These are phyloP conservation scores for Leptodactylus fuscus DNA, from an alignment of 2,113 vertebrate genomes.

Conservation along the genomic window DNA sequence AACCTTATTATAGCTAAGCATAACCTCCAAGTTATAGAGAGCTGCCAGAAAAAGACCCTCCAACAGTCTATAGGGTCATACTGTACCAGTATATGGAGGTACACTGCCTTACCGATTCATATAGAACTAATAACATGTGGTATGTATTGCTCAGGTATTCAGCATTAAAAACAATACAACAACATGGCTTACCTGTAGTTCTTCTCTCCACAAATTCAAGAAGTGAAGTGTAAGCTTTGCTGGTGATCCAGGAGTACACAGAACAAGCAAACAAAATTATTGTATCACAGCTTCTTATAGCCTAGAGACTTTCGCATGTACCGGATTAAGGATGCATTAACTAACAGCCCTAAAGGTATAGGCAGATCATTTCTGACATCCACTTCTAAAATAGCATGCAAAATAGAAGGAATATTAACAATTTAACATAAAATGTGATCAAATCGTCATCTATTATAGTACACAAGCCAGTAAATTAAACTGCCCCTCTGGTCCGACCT, in stretches of 20 bases:
- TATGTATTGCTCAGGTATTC: too few species aligned
- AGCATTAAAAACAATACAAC: neutral
- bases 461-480: too few species aligned
- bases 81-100: too few species aligned
- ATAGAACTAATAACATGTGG: too few species aligned
- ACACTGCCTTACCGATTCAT: too few species aligned
- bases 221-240: neutral
- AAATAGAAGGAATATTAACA: too few species aligned
- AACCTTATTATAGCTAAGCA: neutral
- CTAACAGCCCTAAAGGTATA: neutral
- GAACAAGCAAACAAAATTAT: neutral
- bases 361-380: neutral
- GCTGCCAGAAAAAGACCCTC: too few species aligned
- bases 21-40: neutral
- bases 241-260: neutral
- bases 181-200: neutral
- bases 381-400: too few species aligned
- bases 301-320: neutral
- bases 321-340: slow-evolving; percentile 8
- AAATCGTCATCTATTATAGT: too few species aligned
- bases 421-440: too few species aligned
- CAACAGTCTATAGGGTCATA: too few species aligned
- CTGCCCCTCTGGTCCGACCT: too few species aligned
- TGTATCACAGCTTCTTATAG: neutral
- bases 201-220: neutral